A percentile compares a stretch with the other conserved stretches of the same genome.
Evolutionary conservation across 2,888 invertebrate species (phyloP).

Genomic region (Hydropsyche betteni): DNA sequence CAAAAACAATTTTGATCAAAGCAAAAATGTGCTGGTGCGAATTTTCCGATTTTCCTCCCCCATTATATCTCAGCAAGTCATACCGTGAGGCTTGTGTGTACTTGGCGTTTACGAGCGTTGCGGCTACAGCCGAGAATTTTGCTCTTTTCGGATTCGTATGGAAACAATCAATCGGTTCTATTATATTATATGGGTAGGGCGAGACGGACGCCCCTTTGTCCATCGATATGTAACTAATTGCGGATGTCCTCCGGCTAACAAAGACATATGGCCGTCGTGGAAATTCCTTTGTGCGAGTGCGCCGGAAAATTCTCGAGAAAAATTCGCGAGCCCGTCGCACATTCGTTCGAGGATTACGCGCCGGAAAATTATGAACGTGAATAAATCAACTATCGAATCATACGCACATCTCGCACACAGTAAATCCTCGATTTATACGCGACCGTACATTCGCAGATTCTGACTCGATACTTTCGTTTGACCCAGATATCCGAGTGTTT

Average conservation of each 20-base stretch:
- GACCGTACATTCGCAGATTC: no score
- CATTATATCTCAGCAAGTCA: neutral
- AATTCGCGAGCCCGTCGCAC: neutral
- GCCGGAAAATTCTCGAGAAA: conserved; percentile 2
- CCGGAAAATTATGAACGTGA: conserved; percentile 10
- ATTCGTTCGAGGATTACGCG: neutral
- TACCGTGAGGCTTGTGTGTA: neutral
- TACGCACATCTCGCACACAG: neutral
- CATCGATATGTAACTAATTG: conserved; percentile 50
- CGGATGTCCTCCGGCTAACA: conserved; percentile 45
- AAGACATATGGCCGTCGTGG: conserved; percentile 44
- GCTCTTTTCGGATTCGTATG: conserved; percentile 20
- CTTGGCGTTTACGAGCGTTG: neutral
- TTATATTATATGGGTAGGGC: no score
- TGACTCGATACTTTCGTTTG: no score
- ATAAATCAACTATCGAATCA: conserved; percentile 17
- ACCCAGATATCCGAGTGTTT: no score
- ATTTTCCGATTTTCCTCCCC: conserved; percentile 8
- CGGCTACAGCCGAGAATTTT: neutral
- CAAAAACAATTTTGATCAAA: no score
- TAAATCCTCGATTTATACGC: no score
- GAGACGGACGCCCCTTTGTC: conserved; percentile 42
- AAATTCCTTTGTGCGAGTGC: conserved; percentile 37
- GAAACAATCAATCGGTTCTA: conserved; percentile 44
- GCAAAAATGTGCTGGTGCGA: neutral